A percentile compares a stretch with the other conserved stretches of the same genome.
Conservation (phyloP, 2,888 invertebrate genomes). For the Cheilosia scutellata region DNA sequence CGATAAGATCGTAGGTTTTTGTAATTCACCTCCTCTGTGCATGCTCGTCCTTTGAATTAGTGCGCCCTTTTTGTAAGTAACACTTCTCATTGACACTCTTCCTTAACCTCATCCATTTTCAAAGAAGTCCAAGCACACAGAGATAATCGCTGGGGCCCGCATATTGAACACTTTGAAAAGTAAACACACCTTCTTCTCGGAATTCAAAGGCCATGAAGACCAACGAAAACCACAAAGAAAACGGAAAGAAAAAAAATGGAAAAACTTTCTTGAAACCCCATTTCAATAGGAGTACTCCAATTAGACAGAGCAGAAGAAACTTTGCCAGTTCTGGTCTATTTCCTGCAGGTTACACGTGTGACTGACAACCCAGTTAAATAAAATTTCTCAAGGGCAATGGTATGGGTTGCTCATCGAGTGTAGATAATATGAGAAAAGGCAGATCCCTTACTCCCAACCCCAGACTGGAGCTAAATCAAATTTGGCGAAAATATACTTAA, state of each 20-base stretch:
- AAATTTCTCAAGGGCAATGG: slow-evolving; percentile 8
- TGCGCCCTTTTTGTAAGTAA: not conserved
- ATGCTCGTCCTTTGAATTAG: slow-evolving; percentile 19
- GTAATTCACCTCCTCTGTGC: slow-evolving; percentile 33
- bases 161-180: slow-evolving; percentile 44
- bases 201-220: not conserved
- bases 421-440: not conserved
- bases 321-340: slow-evolving; percentile 21
- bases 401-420: not conserved
- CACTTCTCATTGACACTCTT: not conserved
- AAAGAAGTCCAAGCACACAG: slow-evolving; percentile 23
- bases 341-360: slow-evolving; percentile 49
- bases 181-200: slow-evolving; percentile 22
- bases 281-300: slow-evolving; percentile 35
- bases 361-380: slow-evolving; percentile 39
- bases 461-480: slow-evolving; percentile 19
- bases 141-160: slow-evolving; percentile 44
- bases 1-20: slow-evolving; percentile 11
- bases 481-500: slow-evolving; percentile 49
- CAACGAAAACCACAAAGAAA: slow-evolving; percentile 12
- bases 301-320: not conserved
- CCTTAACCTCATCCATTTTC: slow-evolving; percentile 3
- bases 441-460: not conserved
- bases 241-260: not conserved
- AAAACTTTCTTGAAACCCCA: slow-evolving; percentile 9